Evolutionary conservation across 2,113 vertebrate genomes (phyloP).

Genomic region (Gadus chalcogrammus): DNA sequence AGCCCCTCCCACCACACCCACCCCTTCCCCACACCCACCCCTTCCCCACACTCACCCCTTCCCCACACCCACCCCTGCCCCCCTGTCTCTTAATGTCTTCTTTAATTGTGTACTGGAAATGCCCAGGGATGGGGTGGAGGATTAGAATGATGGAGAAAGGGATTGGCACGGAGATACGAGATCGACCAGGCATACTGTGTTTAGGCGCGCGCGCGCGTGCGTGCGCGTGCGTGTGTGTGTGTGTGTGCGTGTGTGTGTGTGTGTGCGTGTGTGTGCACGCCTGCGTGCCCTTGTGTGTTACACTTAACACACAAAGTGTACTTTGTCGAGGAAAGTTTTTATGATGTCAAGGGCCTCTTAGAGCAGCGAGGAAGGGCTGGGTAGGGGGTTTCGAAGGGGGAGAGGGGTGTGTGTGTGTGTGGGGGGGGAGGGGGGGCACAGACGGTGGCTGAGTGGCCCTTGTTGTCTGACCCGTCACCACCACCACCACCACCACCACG

Average conservation of each 20-base stretch:
- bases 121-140: constrained; percentile 26
- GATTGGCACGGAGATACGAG: constrained; percentile 1
- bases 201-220: neutral
- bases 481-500: neutral
- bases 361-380: constrained; percentile 5
- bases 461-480: neutral
- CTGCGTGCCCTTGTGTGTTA: neutral
- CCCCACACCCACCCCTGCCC: neutral
- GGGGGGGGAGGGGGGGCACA: neutral
- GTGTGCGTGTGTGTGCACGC: neutral
- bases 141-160: constrained; percentile 26
- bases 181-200: constrained; percentile 1
- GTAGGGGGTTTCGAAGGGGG: constrained; percentile 12
- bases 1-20: constrained; percentile 13
- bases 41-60: constrained; percentile 13
- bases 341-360: constrained; percentile 54
- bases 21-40: neutral
- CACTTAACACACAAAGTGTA: constrained; percentile 33
- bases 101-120: constrained; percentile 56
- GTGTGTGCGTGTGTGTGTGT: constrained; percentile 2
- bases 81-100: constrained; percentile 32
- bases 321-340: constrained; percentile 39
- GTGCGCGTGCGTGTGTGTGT: neutral
- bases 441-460: constrained; percentile 56
- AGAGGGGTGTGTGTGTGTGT: neutral